phyloP scores from a whole-genome alignment of 2,113 vertebrate species.

The Harpagus bidentatus region DNA sequence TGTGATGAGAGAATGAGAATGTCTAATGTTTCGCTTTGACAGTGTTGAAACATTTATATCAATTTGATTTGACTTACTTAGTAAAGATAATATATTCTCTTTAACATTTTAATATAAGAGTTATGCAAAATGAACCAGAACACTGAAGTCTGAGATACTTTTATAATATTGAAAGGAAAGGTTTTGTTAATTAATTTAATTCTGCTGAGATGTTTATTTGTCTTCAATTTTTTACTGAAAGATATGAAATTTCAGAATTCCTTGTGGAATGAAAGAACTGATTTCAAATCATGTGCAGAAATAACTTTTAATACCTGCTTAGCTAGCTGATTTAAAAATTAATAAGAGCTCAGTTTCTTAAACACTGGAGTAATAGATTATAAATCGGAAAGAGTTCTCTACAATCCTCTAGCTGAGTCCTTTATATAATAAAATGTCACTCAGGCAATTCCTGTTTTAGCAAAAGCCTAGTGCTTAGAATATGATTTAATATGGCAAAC shows the following conservation, averaged over 20 bases:
- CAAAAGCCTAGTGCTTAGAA: neutral
- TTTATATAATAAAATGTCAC: neutral
- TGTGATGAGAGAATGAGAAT: neutral
- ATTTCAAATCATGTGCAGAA: neutral
- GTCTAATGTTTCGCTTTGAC: neutral
- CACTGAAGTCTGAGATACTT: neutral
- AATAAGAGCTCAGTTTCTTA: neutral
- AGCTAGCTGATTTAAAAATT: neutral
- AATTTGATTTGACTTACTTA: neutral
- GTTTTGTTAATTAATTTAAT: neutral
- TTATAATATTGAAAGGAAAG: neutral
- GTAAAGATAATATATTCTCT: neutral
- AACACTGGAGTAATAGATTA: neutral
- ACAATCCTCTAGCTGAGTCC: neutral
- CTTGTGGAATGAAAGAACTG: neutral
- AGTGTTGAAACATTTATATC: neutral
- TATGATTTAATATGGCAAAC: neutral
- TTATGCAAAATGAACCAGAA: neutral
- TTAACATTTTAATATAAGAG: neutral
- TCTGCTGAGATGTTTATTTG: neutral
- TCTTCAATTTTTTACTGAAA: neutral
- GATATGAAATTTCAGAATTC: neutral
- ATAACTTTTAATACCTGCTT: neutral
- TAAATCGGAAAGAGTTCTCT: neutral
- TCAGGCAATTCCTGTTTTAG: neutral